Conservation (phyloP, 2,797 vertebrate genomes). For the Bufotes viridis region DNA sequence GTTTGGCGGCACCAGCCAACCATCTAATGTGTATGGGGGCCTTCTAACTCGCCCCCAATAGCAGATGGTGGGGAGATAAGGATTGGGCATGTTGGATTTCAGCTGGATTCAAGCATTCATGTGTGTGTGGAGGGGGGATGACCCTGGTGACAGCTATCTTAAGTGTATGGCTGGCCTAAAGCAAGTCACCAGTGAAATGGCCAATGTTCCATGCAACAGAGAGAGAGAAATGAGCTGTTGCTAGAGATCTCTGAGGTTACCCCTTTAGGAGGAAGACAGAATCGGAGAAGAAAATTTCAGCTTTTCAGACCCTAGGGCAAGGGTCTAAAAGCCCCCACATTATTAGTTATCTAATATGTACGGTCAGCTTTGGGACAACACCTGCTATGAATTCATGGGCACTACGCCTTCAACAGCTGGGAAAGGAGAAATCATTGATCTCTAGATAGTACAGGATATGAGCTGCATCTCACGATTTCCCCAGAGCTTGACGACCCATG, state of each 20-base stretch:
- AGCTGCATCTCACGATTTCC: conserved; percentile 11
- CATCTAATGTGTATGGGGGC: too few relatives aligned
- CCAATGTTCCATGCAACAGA: neutral
- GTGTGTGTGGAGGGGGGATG: too few relatives aligned
- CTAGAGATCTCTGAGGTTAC: neutral
- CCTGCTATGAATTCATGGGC: neutral
- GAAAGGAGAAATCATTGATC: neutral
- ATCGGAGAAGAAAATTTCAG: neutral
- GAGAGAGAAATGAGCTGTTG: neutral
- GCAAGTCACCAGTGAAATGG: neutral
- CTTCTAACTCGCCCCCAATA: too few relatives aligned
- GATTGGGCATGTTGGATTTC: too few relatives aligned
- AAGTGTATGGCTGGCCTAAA: neutral
- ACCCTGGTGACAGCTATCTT: too few relatives aligned
- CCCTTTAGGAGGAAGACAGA: neutral
- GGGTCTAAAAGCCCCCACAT: neutral
- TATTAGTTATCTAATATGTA: neutral
- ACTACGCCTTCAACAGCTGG: neutral
- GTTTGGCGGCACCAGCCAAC: too few relatives aligned
- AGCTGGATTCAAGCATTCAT: too few relatives aligned
- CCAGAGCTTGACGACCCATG: neutral
- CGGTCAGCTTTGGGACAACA: neutral
- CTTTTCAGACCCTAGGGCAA: neutral
- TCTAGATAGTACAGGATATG: neutral
- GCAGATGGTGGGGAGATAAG: too few relatives aligned